Base-by-base conservation (phyloP, 1,140 invertebrate species). In the Rhizoglyphus robini region DNA sequence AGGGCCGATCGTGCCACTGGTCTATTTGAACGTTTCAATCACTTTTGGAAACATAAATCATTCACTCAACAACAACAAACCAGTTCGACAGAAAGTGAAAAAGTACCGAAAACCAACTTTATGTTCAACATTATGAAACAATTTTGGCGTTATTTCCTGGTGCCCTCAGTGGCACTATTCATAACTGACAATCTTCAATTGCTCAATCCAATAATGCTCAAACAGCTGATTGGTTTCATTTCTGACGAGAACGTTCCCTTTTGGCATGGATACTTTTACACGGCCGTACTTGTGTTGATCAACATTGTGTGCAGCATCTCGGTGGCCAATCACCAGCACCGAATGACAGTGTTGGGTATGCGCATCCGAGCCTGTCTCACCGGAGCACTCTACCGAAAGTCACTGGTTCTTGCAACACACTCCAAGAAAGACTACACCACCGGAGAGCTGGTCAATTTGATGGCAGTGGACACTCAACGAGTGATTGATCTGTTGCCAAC, bases 261-360 rank as follows among this genome's bases (percentile, higher is more conserved):
- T 69, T 95, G 91, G 90, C 87, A 87, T 74, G 93, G 92, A 25
- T 88, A 86, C 69, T 74, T 92, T 4, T 96, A 89, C 76, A 84
- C 88, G 0, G 68, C 74, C 1, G 71, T 79, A 69, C 72, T 79
- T 34, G 18, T 71, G 15, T 54, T 65, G 23, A 34, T 67, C 3
- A 68, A 51, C 18, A 5, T 72, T 27, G 11, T 47, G 8, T 5
- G 25, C 11, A 57, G 51, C 51, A 11, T 57, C 13, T 13, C 23
- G 11, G 13, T 11, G 11, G 51, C 13, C 51, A 13, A 57, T 30
- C 51, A 57, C 11, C 51, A 57, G 29, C 51, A 57, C 13, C 51
- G 51, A 11, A 57, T 57, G 51, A 23, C 20, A 11, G 29, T 57
- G 13, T 30, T 57, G 15, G 59, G 72, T 1, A 67, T 73, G 68